phyloP scores from a whole-genome alignment of 1,140 invertebrate genomes.

The Bombus balteatus region DNA sequence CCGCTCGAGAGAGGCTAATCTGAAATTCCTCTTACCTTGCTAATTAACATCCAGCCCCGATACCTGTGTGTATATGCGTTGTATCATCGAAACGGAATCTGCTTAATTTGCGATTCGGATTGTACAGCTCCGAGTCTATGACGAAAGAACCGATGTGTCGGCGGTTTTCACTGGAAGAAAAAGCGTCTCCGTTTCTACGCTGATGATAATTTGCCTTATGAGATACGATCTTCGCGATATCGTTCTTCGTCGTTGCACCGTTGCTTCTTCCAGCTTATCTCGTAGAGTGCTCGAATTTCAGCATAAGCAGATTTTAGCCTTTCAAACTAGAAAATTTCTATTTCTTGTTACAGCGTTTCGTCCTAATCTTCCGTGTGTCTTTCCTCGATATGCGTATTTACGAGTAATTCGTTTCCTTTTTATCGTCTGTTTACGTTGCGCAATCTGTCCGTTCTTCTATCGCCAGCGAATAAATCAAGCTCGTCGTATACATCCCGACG shows the following conservation, averaged over 20 bases:
- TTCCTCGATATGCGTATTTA: no score
- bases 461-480: no score
- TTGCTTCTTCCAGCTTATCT: no score
- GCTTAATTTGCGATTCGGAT: conserved; percentile 19
- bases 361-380: accelerated
- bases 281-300: no score
- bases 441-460: no score
- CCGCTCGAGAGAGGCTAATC: conserved; percentile 1
- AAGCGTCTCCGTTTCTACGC: neutral
- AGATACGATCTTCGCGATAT: neutral
- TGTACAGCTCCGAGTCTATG: neutral
- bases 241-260: neutral
- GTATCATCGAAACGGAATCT: conserved; percentile 30
- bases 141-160: neutral
- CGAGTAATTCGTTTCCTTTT: no score
- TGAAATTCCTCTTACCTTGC: conserved; percentile 22
- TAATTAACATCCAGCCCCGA: conserved; percentile 22
- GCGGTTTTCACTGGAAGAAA: neutral
- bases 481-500: no score
- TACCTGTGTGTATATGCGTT: neutral
- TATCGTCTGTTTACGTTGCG: no score
- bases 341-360: no score
- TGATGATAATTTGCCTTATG: neutral
- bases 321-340: no score
- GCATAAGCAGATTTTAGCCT: accelerated